Evolutionary conservation across 2,113 vertebrate genomes (phyloP), one percentile per base, ranked within the genome.

Genomic region (Ceratotherium simum): DNA sequence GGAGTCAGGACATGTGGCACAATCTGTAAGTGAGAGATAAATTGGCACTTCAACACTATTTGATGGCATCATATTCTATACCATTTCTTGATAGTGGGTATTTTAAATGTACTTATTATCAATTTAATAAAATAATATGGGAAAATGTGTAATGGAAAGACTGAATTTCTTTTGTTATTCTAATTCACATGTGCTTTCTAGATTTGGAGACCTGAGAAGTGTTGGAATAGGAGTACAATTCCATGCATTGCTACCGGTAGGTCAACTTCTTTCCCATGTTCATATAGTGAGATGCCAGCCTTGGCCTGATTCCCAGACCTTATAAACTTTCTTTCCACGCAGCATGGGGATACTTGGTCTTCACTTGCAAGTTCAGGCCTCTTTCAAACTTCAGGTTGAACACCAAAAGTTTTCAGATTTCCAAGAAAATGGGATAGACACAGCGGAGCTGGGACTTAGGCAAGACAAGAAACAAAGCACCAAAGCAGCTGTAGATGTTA

Each of bases 41-140:
- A 93, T 60, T 16, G 73, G 2, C 18, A 79, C 56, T 64, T 96
- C 76, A 93, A 67, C 39, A 90, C 8, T 39, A 48, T 73, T 78
- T 83, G 58, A 89, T 95, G 48, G 6, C 39, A 83, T 86, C 18
- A 16, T 58, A 75, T 29, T 95, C 18, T 88, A 65, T 88, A 83
- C 4, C 33, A 46, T 69, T 93, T 46, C 60, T 90, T 87, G n/a
- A 48, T 65, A 76, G 21, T 18, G 56, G 18, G 29, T 82, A 90
- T 86, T 97, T 93, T 78, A 58, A 89, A 54, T 72, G 11, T 67
- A 96, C 33, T 92, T 90, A 72, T 51, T 78, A 96, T 89, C 36
- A 89, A 70, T 39, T 90, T 75, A 97, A 86, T 80, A 60, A 92
- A 95, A 80, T 88, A 87, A 60, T 23, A 75, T 84, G n/a, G 23